Percentiles rank a stretch among this genome's conserved stretches.
Evolutionary conservation across 2,797 vertebrate genomes (phyloP).

Genomic region (Brachyalestes nurse): DNA sequence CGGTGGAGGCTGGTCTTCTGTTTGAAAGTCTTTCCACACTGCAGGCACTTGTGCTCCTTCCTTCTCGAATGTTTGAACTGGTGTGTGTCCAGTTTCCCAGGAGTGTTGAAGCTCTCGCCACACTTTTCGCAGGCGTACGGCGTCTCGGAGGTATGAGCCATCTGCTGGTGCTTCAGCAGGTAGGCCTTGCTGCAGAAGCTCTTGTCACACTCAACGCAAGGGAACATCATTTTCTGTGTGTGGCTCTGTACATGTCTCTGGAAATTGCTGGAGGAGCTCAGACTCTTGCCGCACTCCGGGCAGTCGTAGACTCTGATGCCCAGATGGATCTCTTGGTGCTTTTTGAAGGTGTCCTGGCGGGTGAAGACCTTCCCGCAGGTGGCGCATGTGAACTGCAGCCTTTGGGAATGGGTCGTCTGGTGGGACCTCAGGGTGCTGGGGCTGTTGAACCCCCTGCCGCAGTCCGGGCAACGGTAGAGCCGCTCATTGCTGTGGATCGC

Average conservation of each 20-base stretch:
- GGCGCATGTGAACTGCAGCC: slow-evolving; percentile 17
- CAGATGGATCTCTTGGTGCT: slow-evolving; percentile 46
- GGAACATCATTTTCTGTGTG: background rate
- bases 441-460: slow-evolving; percentile 35
- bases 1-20: background rate
- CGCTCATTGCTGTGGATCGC: slow-evolving; percentile 25
- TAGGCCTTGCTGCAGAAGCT: slow-evolving; percentile 4
- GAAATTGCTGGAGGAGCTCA: slow-evolving; percentile 35
- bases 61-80: slow-evolving; percentile 19
- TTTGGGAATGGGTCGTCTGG: slow-evolving; percentile 21
- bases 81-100: slow-evolving; percentile 14
- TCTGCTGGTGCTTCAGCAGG: slow-evolving; percentile 13
- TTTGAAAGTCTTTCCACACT: background rate
- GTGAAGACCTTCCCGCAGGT: slow-evolving; percentile 52
- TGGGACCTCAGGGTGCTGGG: slow-evolving; percentile 33
- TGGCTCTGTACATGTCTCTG: slow-evolving; percentile 35
- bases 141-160: background rate
- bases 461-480: slow-evolving; percentile 12
- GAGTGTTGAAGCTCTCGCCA: slow-evolving; percentile 18
- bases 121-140: background rate
- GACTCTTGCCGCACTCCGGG: slow-evolving; percentile 45
- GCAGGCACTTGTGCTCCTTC: background rate
- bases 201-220: slow-evolving; percentile 11
- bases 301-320: slow-evolving; percentile 42
- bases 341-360: slow-evolving; percentile 51